These are phyloP conservation scores for Agrotis puta DNA, from an alignment of 2,888 invertebrate genomes.

Conservation along the genomic window DNA sequence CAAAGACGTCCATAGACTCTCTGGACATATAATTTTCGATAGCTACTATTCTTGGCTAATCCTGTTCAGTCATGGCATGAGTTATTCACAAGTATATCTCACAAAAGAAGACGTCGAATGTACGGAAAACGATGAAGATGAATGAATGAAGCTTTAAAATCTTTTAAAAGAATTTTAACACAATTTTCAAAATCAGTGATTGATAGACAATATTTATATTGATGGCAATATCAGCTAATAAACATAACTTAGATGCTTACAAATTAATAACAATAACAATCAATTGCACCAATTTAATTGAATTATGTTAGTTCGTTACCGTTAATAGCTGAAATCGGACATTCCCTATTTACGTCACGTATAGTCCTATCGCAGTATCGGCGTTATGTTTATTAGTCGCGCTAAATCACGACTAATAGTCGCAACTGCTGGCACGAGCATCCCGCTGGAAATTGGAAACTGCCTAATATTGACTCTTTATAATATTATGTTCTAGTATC, in stretches of 20 bases:
- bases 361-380: constrained; percentile 62
- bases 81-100: constrained; percentile 32
- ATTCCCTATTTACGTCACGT: constrained; percentile 76
- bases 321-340: constrained; percentile 60
- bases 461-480: constrained; percentile 52
- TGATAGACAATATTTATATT: no score
- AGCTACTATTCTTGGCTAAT: constrained; percentile 29
- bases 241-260: constrained; percentile 4
- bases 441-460: constrained; percentile 58
- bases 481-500: constrained; percentile 45
- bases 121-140: constrained; percentile 35
- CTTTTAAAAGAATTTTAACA: constrained; percentile 17
- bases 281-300: constrained; percentile 63
- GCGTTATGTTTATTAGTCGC: constrained; percentile 73
- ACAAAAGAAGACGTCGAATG: constrained; percentile 27
- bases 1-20: constrained; percentile 5
- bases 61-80: constrained; percentile 28
- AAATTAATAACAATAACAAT: constrained; percentile 32
- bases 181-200: constrained; percentile 23
- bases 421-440: constrained; percentile 60
- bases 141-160: constrained; percentile 33
- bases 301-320: constrained; percentile 63
- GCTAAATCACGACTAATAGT: constrained; percentile 78
- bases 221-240: constrained; percentile 3
- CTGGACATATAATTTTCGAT: neutral